Percentiles rank a stretch among this genome's conserved stretches.
phyloP scores from a whole-genome alignment of 1,140 invertebrate genomes.

The Drosophila carrolli region DNA sequence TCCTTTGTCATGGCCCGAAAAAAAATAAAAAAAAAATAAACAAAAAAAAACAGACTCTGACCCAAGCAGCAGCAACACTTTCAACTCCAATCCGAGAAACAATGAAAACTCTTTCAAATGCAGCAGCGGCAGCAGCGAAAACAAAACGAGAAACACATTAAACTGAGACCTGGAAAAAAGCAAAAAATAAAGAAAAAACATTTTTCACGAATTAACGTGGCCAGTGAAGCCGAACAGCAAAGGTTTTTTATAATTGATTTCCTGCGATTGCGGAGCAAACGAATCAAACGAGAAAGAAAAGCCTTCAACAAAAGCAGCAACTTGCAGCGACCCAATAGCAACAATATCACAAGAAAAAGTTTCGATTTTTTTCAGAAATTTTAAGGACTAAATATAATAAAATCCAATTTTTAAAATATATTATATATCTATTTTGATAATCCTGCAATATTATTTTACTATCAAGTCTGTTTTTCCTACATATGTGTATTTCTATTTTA shows the following conservation, averaged over 20 bases:
- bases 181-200: constrained; percentile 53
- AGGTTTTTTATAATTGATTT: constrained; percentile 78
- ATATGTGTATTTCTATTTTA: too few relatives aligned
- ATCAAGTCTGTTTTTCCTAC: too few relatives aligned
- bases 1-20: constrained; percentile 62
- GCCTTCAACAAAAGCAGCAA: constrained; percentile 34
- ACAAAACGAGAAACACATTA: constrained; percentile 44
- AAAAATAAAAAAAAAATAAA: constrained; percentile 12
- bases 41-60: constrained; percentile 35
- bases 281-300: constrained; percentile 59
- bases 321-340: neutral
- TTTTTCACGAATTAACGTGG: constrained; percentile 78
- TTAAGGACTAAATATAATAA: neutral
- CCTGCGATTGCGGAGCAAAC: constrained; percentile 64
- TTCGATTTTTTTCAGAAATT: neutral
- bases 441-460: too few relatives aligned
- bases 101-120: constrained; percentile 78
- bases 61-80: constrained; percentile 62
- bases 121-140: constrained; percentile 32
- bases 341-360: constrained; percentile 2
- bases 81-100: constrained; percentile 58
- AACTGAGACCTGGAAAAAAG: constrained; percentile 20
- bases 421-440: too few relatives aligned
- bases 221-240: constrained; percentile 69
- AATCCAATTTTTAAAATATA: neutral